Percentiles rank a stretch among this genome's conserved stretches.
Conservation (phyloP, 1,140 invertebrate genomes). For the Pachyrhynchus sulphureomaculatus region DNA sequence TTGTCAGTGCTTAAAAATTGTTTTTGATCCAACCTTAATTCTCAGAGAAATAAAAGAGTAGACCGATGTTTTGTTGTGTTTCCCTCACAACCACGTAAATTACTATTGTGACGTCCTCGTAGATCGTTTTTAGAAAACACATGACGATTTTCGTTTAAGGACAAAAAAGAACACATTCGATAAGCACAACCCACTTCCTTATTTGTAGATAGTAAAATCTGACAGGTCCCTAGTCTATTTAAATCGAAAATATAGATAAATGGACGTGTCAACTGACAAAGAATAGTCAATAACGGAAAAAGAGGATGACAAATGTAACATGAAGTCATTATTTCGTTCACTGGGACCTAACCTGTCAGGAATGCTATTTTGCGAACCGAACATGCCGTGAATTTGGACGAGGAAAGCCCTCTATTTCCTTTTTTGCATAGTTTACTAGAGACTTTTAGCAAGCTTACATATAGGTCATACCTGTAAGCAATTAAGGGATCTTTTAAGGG, state of each 20-base stretch:
- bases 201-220: not conserved
- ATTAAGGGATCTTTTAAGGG: too few species aligned
- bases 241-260: conserved; percentile 1
- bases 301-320: conserved; percentile 10
- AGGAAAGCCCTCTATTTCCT: not conserved
- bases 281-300: conserved; percentile 5
- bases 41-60: too few species aligned
- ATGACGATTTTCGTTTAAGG: too few species aligned
- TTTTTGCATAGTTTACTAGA: not conserved
- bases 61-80: too few species aligned
- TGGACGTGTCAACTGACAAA: not conserved
- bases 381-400: conserved; percentile 3
- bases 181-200: not conserved
- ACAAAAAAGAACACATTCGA: not conserved
- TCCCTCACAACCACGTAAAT: too few species aligned
- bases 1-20: too few species aligned
- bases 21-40: too few species aligned
- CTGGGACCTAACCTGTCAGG: conserved; percentile 5
- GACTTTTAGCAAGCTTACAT: not conserved
- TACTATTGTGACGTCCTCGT: too few species aligned
- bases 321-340: conserved; percentile 16
- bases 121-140: too few species aligned
- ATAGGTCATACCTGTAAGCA: too few species aligned
- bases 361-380: not conserved
- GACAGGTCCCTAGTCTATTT: not conserved